phyloP scores from a whole-genome alignment of 1,140 invertebrate genomes.

The Mya arenaria region DNA sequence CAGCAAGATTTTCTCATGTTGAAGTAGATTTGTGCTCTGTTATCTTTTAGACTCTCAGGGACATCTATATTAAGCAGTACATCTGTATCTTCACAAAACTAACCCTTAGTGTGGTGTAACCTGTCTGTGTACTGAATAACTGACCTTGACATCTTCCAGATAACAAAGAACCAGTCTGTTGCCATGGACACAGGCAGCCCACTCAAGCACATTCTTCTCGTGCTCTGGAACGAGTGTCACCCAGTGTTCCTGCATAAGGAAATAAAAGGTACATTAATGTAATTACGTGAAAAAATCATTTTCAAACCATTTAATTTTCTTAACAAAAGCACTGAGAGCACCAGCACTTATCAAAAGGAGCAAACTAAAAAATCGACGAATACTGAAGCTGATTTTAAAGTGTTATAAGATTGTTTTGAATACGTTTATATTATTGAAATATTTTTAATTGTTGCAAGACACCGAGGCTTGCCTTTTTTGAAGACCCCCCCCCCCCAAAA shows the following conservation, averaged over 20 bases:
- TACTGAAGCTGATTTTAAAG: not conserved
- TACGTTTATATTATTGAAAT: not conserved
- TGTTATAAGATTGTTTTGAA: not conserved
- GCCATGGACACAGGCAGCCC: constrained; percentile 90
- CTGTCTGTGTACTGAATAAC: not conserved
- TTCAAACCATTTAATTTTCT: too few species aligned
- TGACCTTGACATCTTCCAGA: constrained; percentile 95
- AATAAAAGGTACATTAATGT: not conserved
- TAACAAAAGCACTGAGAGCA: too few species aligned
- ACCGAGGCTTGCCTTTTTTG: not conserved
- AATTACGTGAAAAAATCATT: too few species aligned
- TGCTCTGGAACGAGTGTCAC: constrained; percentile 92
- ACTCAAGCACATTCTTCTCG: constrained; percentile 93
- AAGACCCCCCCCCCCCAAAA: not conserved
- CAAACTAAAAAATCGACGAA: not conserved
- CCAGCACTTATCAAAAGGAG: too few species aligned
- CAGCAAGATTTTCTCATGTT: too few species aligned
- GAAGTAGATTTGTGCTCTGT: too few species aligned
- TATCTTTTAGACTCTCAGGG: too few species aligned
- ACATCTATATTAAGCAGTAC: too few species aligned
- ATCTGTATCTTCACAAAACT: too few species aligned
- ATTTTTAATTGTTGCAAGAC: too few species aligned
- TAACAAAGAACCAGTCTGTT: constrained; percentile 96
- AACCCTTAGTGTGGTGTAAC: too few species aligned
- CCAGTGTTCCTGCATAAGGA: constrained; percentile 88